Evolutionary conservation across 2,888 invertebrate species (phyloP).

Genomic region (Arrhopalites spinosus): DNA sequence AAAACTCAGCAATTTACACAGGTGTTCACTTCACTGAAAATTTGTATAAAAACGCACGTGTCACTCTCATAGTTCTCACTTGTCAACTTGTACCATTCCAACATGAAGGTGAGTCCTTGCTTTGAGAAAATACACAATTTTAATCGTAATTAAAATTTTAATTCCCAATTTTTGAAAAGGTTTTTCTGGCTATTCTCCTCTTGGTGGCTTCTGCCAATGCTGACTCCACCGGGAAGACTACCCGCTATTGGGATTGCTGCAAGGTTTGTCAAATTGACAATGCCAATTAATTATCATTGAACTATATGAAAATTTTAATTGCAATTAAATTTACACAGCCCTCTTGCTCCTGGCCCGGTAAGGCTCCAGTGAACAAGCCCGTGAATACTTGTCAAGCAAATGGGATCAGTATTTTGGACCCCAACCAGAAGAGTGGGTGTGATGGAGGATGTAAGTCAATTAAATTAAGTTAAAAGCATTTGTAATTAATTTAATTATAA

Average conservation of each 20-base stretch:
- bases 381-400: background rate
- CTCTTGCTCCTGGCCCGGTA: background rate
- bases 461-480: background rate
- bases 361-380: background rate
- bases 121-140: no score
- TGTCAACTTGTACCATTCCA: no score
- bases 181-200: no score
- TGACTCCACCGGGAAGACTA: background rate
- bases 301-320: background rate
- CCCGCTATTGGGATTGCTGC: background rate
- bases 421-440: background rate
- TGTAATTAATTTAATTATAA: background rate
- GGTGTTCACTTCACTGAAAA: no score
- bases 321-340: background rate
- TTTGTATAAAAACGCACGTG: no score
- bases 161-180: no score
- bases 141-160: no score
- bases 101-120: no score
- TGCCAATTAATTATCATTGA: background rate
- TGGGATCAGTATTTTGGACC: background rate
- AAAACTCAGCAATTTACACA: no score
- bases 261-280: background rate
- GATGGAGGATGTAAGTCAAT: background rate
- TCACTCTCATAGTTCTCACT: no score
- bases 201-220: no score